Percentiles rank a stretch among this genome's conserved stretches.
phyloP scores from a whole-genome alignment of 2,888 invertebrate genomes.

The Ophioninae sp. region DNA sequence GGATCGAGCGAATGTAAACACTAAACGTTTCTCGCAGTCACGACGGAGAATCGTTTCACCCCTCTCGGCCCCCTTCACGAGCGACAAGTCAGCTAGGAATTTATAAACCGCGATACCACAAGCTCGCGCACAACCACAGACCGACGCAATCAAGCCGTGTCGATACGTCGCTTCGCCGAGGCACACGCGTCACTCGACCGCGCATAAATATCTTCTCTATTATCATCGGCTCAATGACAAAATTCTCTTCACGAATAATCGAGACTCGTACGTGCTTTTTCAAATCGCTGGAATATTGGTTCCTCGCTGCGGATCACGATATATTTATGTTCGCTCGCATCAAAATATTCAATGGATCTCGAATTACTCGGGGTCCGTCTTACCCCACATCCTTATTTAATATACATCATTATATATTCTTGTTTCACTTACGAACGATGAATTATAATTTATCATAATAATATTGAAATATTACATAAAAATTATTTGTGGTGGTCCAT shows the following conservation, averaged over 20 bases:
- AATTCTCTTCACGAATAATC: slow-evolving; percentile 41
- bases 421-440: too few relatives aligned
- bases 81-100: not conserved
- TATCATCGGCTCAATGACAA: slow-evolving; percentile 52
- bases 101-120: not conserved
- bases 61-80: not conserved
- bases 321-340: not conserved
- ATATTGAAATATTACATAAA: too few relatives aligned
- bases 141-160: not conserved
- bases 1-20: slow-evolving; percentile 12
- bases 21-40: slow-evolving; percentile 25
- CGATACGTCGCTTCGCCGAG: slow-evolving; percentile 3
- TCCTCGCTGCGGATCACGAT: not conserved
- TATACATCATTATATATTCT: too few relatives aligned
- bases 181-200: slow-evolving; percentile 5
- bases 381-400: too few relatives aligned
- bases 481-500: not conserved
- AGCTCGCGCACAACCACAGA: not conserved
- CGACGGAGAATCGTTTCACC: slow-evolving; percentile 3
- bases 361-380: not conserved
- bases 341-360: not conserved
- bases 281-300: not conserved
- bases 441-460: too few relatives aligned
- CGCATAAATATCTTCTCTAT: slow-evolving; percentile 35
- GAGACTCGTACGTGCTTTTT: not conserved